Evolutionary conservation across 2,113 vertebrate species (phyloP).

Genomic region (Phylloscopus whistleri): DNA sequence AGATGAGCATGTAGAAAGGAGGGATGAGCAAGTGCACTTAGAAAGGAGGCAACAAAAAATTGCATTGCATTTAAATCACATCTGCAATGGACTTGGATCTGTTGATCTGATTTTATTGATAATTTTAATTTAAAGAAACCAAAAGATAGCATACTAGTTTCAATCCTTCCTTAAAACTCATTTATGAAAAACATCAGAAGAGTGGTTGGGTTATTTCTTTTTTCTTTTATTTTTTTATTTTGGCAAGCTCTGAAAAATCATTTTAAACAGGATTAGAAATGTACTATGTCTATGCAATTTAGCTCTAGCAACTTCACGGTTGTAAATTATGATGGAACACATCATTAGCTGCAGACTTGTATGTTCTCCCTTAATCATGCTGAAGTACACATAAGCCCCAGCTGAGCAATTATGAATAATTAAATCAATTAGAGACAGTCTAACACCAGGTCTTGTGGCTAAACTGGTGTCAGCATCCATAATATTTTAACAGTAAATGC

Average conservation of each 20-base stretch:
- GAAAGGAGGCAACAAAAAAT: neutral
- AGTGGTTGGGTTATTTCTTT: neutral
- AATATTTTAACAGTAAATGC: constrained; percentile 89
- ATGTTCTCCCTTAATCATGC: constrained; percentile 68
- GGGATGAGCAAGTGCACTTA: neutral
- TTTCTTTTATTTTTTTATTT: neutral
- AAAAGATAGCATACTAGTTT: neutral
- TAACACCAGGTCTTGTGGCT: constrained; percentile 76
- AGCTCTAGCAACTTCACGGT: constrained; percentile 68
- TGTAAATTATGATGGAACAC: constrained; percentile 81
- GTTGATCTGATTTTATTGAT: neutral
- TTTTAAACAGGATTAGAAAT: constrained; percentile 66
- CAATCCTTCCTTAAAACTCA: neutral
- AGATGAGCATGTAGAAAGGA: neutral
- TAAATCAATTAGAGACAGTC: constrained; percentile 92
- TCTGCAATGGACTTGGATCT: neutral
- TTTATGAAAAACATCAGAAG: neutral
- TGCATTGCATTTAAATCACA: neutral
- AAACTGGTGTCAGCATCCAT: constrained; percentile 77
- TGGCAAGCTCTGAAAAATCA: constrained; percentile 1
- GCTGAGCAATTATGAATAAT: constrained; percentile 94
- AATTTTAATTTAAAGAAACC: neutral
- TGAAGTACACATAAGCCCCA: constrained; percentile 80
- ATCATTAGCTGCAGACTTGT: constrained; percentile 75
- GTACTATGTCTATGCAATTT: constrained; percentile 67